phyloP scores from a whole-genome alignment of 2,797 vertebrate species.

The Leucoraja ocellata region DNA sequence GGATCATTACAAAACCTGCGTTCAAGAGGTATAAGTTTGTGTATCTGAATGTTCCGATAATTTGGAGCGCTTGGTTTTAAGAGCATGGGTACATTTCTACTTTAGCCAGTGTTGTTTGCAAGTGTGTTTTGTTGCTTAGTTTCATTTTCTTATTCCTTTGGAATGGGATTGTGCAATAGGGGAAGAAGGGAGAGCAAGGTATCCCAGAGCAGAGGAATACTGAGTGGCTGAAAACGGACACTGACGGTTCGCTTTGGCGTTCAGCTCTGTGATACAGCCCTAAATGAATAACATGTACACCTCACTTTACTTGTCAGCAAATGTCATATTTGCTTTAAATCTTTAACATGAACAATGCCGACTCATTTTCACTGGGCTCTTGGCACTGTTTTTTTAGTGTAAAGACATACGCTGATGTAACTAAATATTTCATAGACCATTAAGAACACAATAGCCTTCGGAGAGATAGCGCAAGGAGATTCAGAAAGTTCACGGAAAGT shows the following conservation, averaged over 20 bases:
- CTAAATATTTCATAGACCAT: slow-evolving; percentile 64
- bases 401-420: slow-evolving; percentile 64
- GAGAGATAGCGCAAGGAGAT: slow-evolving; percentile 49
- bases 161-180: neutral
- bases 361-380: slow-evolving; percentile 50
- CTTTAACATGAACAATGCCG: slow-evolving; percentile 64
- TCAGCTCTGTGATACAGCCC: slow-evolving; percentile 43
- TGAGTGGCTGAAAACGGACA: neutral
- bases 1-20: neutral
- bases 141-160: neutral
- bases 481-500: slow-evolving; percentile 55
- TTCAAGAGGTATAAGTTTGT: neutral
- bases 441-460: slow-evolving; percentile 51
- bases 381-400: slow-evolving; percentile 56
- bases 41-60: neutral
- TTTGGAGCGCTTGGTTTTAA: neutral
- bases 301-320: slow-evolving; percentile 44
- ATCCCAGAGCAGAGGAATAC: neutral
- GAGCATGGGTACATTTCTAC: neutral
- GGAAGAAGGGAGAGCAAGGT: too few species aligned
- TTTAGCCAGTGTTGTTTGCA: neutral
- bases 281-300: slow-evolving; percentile 44
- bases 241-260: neutral
- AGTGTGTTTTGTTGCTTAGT: neutral
- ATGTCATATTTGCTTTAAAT: slow-evolving; percentile 59